Conservation (phyloP, 2,888 invertebrate species). For the Philhelius pedissequus region DNA sequence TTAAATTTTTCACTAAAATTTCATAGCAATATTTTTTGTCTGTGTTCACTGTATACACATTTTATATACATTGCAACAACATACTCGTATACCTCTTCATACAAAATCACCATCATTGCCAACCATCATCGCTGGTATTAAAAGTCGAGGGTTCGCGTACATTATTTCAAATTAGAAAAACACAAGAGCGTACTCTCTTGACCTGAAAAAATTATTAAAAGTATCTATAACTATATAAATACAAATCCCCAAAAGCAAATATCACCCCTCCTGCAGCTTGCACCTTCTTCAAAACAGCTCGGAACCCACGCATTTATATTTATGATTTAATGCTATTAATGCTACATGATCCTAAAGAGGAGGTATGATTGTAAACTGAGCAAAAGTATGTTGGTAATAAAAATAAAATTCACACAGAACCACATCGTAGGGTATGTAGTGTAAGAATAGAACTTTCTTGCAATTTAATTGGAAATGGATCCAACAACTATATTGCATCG, state of each 20-base stretch:
- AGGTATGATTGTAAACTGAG: conserved; percentile 55
- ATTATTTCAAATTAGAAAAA: conserved; percentile 63
- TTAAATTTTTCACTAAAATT: background rate
- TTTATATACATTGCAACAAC: background rate
- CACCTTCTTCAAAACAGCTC: background rate
- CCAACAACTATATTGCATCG: conserved; percentile 59
- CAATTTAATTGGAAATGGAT: conserved; percentile 62
- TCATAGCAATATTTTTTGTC: background rate
- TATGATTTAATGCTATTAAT: background rate
- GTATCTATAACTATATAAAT: conserved; percentile 13
- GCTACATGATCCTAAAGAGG: conserved; percentile 22
- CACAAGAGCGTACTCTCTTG: conserved; percentile 50
- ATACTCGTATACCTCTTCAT: background rate
- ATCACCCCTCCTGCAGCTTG: background rate
- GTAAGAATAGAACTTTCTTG: conserved; percentile 5
- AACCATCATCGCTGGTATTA: background rate
- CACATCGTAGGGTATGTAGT: background rate
- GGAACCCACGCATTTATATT: conserved; percentile 1
- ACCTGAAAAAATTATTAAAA: conserved; percentile 63
- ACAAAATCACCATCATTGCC: background rate
- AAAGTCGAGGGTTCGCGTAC: conserved; percentile 35
- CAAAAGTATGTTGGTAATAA: conserved; percentile 55
- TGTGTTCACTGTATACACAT: background rate
- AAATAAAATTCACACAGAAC: conserved; percentile 1
- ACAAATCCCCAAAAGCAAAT: conserved; percentile 30